Conservation (phyloP, 2,797 vertebrate species). For the Sphenodon punctatus region DNA sequence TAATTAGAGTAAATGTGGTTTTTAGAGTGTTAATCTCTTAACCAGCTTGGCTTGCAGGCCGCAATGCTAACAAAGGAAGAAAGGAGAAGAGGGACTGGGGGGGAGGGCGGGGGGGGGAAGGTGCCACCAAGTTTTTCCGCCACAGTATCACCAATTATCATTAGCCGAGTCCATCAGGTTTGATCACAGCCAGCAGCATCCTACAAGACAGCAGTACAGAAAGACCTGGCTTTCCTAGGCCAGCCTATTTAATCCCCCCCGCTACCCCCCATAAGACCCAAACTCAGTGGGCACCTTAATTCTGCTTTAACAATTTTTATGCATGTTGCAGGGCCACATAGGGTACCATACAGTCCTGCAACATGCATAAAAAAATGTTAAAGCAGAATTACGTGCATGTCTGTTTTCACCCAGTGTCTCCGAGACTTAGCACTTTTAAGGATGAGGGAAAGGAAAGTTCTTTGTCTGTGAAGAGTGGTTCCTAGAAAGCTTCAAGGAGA, state of each 20-base stretch:
- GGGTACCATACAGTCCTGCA: too few species aligned
- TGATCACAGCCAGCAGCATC: neutral
- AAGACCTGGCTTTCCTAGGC: neutral
- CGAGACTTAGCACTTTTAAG: neutral
- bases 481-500: neutral
- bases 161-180: accelerated
- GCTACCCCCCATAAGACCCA: accelerated
- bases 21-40: conserved; percentile 77
- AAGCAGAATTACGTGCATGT: too few species aligned
- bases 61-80: conserved; percentile 15
- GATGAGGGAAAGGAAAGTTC: conserved; percentile 36
- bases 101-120: neutral
- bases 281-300: too few species aligned
- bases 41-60: conserved; percentile 68
- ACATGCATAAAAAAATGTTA: too few species aligned
- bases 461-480: conserved; percentile 26
- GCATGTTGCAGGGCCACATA: too few species aligned
- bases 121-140: neutral
- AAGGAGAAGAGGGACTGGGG: conserved; percentile 2
- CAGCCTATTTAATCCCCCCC: neutral
- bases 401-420: too few species aligned
- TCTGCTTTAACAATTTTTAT: too few species aligned
- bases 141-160: accelerated
- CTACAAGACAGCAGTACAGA: too few species aligned
- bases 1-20: conserved; percentile 78